These are phyloP conservation scores for Parapristionchus giblindavisi DNA, from an alignment of 2,888 invertebrate species.

Conservation along the genomic window DNA sequence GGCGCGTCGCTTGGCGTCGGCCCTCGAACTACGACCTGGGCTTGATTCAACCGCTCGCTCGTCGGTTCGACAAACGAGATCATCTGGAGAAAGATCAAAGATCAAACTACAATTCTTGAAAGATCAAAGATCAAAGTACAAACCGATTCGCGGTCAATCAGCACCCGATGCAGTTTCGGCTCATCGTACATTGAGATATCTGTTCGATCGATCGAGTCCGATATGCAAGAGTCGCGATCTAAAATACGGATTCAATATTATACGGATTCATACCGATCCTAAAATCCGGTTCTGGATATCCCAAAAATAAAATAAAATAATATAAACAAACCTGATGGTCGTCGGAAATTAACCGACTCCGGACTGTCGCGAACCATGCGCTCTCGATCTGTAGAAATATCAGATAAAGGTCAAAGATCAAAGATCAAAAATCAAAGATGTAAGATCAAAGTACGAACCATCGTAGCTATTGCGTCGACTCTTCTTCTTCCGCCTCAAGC, in stretches of 20 bases:
- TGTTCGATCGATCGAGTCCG: conserved; percentile 31
- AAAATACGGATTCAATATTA: not conserved
- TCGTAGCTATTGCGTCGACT: conserved; percentile 18
- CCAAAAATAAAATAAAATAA: not conserved
- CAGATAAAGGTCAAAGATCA: not conserved
- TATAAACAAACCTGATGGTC: not conserved
- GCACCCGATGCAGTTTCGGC: conserved; percentile 13
- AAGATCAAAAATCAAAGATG: not conserved
- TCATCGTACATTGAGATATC: conserved; percentile 36
- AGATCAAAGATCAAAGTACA: not conserved
- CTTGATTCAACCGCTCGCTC: not conserved
- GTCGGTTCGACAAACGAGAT: conserved; percentile 35
- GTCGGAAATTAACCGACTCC: not conserved
- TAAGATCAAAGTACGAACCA: not conserved
- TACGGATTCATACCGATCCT: not conserved
- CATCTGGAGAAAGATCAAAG: conserved; percentile 21
- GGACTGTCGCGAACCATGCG: conserved; percentile 31
- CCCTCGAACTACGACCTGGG: not conserved
- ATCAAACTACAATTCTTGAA: not conserved
- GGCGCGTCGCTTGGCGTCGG: conserved; percentile 21
- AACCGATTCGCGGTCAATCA: conserved; percentile 36
- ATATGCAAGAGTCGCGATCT: conserved; percentile 16
- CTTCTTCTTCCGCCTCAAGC: conserved; percentile 23
- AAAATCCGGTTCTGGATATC: not conserved
- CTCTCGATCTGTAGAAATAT: conserved; percentile 21